phyloP scores from a whole-genome alignment of 2,113 vertebrate genomes.

The Ctenomys sociabilis region DNA sequence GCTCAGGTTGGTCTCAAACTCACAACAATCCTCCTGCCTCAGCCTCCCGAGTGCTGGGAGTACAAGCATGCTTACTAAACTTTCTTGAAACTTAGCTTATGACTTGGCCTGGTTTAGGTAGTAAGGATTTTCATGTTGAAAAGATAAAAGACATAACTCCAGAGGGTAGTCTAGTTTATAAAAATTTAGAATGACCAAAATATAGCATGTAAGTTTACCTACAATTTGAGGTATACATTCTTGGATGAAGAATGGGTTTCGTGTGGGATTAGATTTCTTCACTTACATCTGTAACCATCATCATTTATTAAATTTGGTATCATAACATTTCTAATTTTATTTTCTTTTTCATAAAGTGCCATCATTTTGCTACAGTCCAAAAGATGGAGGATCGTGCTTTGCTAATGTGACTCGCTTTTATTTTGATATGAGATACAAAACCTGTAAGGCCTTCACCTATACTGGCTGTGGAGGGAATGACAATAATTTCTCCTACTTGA shows the following conservation, averaged over 20 bases:
- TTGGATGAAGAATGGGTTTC: not conserved
- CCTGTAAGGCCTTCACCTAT: slow-evolving; percentile 92
- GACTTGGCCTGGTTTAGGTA: not conserved
- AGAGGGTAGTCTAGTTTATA: slow-evolving; percentile 10
- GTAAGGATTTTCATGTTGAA: slow-evolving; percentile 42
- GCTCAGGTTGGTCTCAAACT: no score
- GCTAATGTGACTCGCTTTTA: slow-evolving; percentile 93
- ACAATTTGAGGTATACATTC: not conserved
- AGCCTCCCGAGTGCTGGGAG: no score
- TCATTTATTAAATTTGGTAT: slow-evolving; percentile 1
- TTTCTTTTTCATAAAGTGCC: slow-evolving; percentile 84
- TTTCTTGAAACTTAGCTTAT: not conserved
- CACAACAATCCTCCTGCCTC: no score
- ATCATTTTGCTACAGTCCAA: slow-evolving; percentile 89
- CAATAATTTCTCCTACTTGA: slow-evolving; percentile 92
- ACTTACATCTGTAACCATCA: not conserved
- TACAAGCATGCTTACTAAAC: no score
- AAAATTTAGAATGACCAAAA: slow-evolving; percentile 26
- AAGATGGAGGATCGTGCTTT: slow-evolving; percentile 91
- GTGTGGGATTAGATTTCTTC: slow-evolving; percentile 33
- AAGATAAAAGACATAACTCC: not conserved
- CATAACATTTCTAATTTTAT: not conserved
- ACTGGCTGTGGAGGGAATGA: slow-evolving; percentile 94
- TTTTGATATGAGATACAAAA: slow-evolving; percentile 88
- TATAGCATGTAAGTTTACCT: not conserved